Base-by-base conservation (phyloP, 2,113 vertebrate genomes). In the Spilogale gracilis region DNA sequence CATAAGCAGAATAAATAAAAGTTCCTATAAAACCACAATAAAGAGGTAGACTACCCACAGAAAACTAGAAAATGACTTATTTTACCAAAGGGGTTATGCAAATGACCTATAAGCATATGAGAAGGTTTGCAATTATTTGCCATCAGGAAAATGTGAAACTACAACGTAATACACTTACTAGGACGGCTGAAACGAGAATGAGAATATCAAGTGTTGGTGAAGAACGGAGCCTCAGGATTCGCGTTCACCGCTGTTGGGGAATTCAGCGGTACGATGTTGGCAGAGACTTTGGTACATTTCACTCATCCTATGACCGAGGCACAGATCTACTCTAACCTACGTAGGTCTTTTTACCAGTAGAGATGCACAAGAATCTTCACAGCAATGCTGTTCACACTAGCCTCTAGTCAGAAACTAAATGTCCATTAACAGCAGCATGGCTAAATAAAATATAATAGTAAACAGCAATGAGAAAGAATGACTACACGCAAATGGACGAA, bases 401-500 rank as follows among this genome's bases (percentile, higher is more conserved):
- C 23, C 9, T 54, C 93, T 83, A 69, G 21, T 8, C 69, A 30
- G 50, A 83, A 94, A 67, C 21, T n/a, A 78, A 65, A 65, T 76
- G 82, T n/a, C 32, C 52, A 27, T 61, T 18, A 67, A 54, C 5
- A 56, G 18, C 32, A 83, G 83, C n/a, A 88, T 58, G 71, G 27
- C n/a, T 56, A 67, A 56, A 91, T 54, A 56, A 50, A 91, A 38
- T 82, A 81, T 7, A 50, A 73, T 25, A 60, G 20, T 54, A 32
- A 85, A 58, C 2, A 85, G 43, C 21, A 43, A n/a, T 69, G 67
- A 38, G 32, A 69, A 69, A 18, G 67, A 69, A 69, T 16, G n/a
- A 65, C 11, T 17, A 38, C 1, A 50, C 0, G 2, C 0, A 3
- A 48, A 14, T 1, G 2, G 32, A 21, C 16, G 25, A 54, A 52